A percentile compares a stretch with the other conserved stretches of the same genome.
Conservation (phyloP, 2,888 invertebrate species). For the Drosophila aldrichi region DNA sequence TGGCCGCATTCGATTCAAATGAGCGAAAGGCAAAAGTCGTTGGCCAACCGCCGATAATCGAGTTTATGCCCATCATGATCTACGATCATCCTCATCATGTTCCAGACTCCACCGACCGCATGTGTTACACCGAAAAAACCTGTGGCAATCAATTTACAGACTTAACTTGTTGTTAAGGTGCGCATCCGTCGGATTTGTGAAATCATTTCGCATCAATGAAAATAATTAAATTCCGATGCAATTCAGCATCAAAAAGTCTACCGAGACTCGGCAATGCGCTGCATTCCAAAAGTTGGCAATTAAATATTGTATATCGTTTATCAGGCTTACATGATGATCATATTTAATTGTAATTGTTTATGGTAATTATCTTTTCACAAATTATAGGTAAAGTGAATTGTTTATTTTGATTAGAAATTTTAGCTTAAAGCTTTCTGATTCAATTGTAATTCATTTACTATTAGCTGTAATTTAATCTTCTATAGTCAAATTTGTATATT, state of each 20-base stretch:
- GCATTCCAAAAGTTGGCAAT: neutral
- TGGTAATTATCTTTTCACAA: no score
- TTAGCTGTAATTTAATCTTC: no score
- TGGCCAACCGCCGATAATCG: constrained; percentile 16
- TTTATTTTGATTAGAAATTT: no score
- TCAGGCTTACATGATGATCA: neutral
- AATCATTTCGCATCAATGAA: constrained; percentile 51
- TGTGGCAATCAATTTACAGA: constrained; percentile 26
- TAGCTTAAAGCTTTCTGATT: no score
- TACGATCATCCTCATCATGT: constrained; percentile 11
- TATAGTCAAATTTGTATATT: no score
- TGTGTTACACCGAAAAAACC: constrained; percentile 11
- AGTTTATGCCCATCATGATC: constrained; percentile 17
- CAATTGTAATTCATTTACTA: no score
- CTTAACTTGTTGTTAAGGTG: constrained; percentile 37
- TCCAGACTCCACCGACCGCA: constrained; percentile 14
- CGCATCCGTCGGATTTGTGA: constrained; percentile 60
- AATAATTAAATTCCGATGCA: constrained; percentile 23
- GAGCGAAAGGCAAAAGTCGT: constrained; percentile 57
- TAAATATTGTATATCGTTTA: neutral
- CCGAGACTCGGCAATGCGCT: constrained; percentile 15
- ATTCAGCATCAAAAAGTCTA: neutral
- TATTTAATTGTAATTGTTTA: no score
- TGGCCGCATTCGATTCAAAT: constrained; percentile 50
- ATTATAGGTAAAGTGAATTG: no score